Base-by-base conservation (phyloP, 2,888 invertebrate genomes). In the Lypha dubia region DNA sequence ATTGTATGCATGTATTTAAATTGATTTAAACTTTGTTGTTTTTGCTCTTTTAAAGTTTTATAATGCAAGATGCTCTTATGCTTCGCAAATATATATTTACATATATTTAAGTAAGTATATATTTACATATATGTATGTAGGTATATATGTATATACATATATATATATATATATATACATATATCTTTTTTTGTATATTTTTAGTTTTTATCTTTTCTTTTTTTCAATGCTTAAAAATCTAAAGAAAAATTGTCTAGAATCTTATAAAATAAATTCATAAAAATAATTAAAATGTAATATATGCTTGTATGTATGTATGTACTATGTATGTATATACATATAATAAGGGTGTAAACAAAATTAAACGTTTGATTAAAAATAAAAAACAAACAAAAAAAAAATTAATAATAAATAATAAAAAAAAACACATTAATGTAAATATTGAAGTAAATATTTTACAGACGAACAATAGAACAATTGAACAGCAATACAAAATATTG, bases 241-340 rank as follows among this genome's bases (percentile, higher is more conserved):
- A 91, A 84, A 87, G 79, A 87, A 91, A 91, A 90, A 90, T 90
- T 90, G 89, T 89, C 90, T 90, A 90, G 89, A 80, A 87, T 89
- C 88, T 91, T 90, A 90, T 88, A 87, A 87, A 89, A 84, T 86
- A 79, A 87, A 84, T 77, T 85, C 67, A 87, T 86, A 86, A 87
- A 84, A 86, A 79, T 85, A 86, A 87, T 81, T 85, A 82, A 86
- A 79, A 75, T 79, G 62, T 71, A 83, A 84, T 67, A 83, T 75
- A 75, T 84, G 75, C 70, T 71, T 79, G 44, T 58, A 58, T 79
- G 79, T 75, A 75, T 68, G 79, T 75, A 75, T 68, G 65, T n/a
- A n/a, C n/a, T n/a, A n/a, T n/a, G n/a, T n/a, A n/a, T n/a, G n/a
- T n/a, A n/a, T n/a, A n/a, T n/a, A n/a, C n/a, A n/a, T n/a, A n/a